phyloP scores from a whole-genome alignment of 2,797 vertebrate genomes.

The Sarcoramphus papa region DNA sequence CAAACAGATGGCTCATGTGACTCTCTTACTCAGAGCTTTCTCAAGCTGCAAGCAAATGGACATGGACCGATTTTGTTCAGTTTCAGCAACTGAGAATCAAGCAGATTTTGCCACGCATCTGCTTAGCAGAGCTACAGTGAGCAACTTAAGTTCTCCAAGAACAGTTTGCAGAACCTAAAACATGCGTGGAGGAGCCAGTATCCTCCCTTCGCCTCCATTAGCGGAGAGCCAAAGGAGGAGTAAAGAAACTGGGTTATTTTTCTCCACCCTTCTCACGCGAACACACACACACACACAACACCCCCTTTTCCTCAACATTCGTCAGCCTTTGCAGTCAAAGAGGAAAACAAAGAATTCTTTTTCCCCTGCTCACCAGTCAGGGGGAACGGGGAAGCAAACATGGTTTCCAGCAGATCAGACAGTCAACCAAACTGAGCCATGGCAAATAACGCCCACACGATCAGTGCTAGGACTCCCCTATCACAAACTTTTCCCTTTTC shows the following conservation, averaged over 20 bases:
- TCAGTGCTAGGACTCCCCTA: background rate
- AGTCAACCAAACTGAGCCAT: background rate
- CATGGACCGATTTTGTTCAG: background rate
- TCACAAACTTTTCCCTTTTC: background rate
- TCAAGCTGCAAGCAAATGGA: background rate
- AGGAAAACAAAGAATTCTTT: constrained; percentile 43
- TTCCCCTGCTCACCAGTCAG: background rate
- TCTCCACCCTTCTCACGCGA: background rate
- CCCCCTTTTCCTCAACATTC: background rate
- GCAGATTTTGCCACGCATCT: background rate
- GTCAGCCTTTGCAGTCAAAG: background rate
- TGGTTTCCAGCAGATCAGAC: background rate
- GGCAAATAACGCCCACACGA: background rate
- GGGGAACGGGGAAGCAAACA: background rate
- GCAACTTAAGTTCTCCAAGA: background rate
- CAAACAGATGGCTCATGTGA: constrained; percentile 38
- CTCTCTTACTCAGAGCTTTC: constrained; percentile 21
- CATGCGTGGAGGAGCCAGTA: background rate
- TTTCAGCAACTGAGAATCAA: background rate
- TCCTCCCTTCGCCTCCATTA: background rate
- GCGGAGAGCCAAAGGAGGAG: background rate
- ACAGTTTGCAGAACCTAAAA: background rate
- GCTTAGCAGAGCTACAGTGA: background rate
- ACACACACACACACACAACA: background rate
- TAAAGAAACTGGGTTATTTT: background rate